Evolutionary conservation across 2,113 vertebrate genomes (phyloP).

Genomic region (Colinus virginianus): DNA sequence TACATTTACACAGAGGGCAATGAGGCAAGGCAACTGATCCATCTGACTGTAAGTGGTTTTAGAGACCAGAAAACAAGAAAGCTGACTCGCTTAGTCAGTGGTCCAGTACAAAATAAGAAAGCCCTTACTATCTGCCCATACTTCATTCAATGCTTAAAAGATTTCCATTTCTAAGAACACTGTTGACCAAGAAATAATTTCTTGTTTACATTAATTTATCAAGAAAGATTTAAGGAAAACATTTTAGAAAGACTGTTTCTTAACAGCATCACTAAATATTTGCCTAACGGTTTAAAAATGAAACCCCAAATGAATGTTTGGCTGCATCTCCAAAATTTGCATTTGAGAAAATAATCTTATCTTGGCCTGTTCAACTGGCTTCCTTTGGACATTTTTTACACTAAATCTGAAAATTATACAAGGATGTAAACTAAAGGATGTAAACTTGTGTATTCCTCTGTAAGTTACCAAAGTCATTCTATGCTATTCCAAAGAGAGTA

Average conservation of each 20-base stretch:
- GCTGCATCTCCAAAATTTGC: background rate
- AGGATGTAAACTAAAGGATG: background rate
- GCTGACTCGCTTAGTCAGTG: background rate
- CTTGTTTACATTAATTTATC: constrained; percentile 5
- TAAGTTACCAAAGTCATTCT: background rate
- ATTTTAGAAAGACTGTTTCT: constrained; percentile 47
- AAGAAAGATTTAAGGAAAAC: constrained; percentile 16
- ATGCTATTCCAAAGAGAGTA: background rate
- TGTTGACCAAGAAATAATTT: background rate
- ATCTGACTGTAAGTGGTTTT: background rate
- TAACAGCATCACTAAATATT: constrained; percentile 34
- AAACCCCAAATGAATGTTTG: constrained; percentile 37
- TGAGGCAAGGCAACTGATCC: background rate
- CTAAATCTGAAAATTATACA: background rate
- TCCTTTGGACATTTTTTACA: background rate
- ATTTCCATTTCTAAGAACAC: background rate
- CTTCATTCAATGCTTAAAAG: background rate
- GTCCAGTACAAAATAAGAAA: background rate
- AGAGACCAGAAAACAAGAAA: background rate
- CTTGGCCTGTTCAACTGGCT: constrained; percentile 33
- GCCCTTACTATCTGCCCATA: background rate
- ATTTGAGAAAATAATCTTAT: constrained; percentile 52
- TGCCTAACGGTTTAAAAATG: constrained; percentile 46
- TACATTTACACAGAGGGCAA: background rate
- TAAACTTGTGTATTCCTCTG: background rate